phyloP scores from a whole-genome alignment of 2,113 vertebrate species.

The Cryptomyrus ogoouensis region DNA sequence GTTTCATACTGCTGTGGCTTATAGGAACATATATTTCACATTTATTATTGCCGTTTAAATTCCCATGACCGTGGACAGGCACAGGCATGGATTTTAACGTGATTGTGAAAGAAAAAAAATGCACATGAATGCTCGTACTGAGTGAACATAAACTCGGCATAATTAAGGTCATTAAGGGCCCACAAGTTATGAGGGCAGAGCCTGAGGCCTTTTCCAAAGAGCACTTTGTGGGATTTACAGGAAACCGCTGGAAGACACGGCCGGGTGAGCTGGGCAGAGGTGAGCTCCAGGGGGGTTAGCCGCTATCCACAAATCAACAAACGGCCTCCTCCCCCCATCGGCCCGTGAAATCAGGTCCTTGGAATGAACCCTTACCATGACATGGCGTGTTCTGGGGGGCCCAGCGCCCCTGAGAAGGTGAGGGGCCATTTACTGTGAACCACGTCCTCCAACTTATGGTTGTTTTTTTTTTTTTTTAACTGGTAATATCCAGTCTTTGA shows the following conservation, averaged over 20 bases:
- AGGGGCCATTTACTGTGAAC: neutral
- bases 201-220: slow-evolving; percentile 9
- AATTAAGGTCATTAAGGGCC: neutral
- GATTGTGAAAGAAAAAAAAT: neutral
- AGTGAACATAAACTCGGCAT: neutral
- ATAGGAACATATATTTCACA: neutral
- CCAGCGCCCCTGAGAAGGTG: neutral
- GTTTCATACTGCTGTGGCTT: neutral
- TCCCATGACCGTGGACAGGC: neutral
- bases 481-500: neutral
- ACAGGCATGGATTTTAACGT: neutral
- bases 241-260: neutral
- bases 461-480: neutral
- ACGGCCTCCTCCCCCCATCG: neutral
- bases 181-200: neutral
- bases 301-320: neutral
- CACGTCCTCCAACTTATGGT: neutral
- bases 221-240: neutral
- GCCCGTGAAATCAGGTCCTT: neutral
- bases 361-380: neutral
- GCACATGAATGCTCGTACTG: neutral
- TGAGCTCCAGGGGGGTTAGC: neutral
- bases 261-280: neutral
- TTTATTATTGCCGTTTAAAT: neutral
- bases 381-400: neutral